A percentile compares a stretch with the other conserved stretches of the same genome.
Evolutionary conservation across 1,140 invertebrate species (phyloP).

Genomic region (Drosophila malerkotliana): DNA sequence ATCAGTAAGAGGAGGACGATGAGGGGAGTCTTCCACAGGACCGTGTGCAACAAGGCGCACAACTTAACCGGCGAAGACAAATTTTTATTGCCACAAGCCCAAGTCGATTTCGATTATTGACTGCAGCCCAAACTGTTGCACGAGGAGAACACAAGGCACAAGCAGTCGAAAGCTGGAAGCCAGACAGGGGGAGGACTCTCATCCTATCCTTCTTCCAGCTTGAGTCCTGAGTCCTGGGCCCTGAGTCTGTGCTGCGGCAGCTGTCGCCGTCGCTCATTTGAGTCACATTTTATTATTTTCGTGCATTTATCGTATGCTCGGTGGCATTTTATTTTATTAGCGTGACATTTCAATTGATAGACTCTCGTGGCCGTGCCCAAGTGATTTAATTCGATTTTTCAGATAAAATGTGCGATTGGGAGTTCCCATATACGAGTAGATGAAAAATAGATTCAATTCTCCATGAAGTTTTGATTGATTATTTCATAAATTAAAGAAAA

Average conservation of each 20-base stretch:
- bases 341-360: slow-evolving; percentile 78
- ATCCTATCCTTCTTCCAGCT: neutral
- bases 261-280: slow-evolving; percentile 74
- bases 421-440: slow-evolving; percentile 12
- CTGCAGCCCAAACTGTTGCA: slow-evolving; percentile 64
- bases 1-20: slow-evolving; percentile 20
- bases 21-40: slow-evolving; percentile 10
- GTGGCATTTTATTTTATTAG: slow-evolving; percentile 80
- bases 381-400: slow-evolving; percentile 28
- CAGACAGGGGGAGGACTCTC: neutral
- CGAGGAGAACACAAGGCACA: slow-evolving; percentile 25
- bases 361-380: slow-evolving; percentile 32
- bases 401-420: slow-evolving; percentile 31
- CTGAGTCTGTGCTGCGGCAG: slow-evolving; percentile 35
- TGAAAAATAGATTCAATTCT: slow-evolving; percentile 3
- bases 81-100: slow-evolving; percentile 67
- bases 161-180: neutral
- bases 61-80: slow-evolving; percentile 65
- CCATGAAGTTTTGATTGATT: neutral
- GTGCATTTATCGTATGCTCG: slow-evolving; percentile 74
- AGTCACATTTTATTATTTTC: slow-evolving; percentile 82
- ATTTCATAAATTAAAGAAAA: neutral
- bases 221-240: neutral
- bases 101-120: slow-evolving; percentile 68
- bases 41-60: slow-evolving; percentile 76